A percentile compares a stretch with the other conserved stretches of the same genome.
Evolutionary conservation across 2,888 invertebrate genomes (phyloP).

Genomic region (Synergus japonicus): DNA sequence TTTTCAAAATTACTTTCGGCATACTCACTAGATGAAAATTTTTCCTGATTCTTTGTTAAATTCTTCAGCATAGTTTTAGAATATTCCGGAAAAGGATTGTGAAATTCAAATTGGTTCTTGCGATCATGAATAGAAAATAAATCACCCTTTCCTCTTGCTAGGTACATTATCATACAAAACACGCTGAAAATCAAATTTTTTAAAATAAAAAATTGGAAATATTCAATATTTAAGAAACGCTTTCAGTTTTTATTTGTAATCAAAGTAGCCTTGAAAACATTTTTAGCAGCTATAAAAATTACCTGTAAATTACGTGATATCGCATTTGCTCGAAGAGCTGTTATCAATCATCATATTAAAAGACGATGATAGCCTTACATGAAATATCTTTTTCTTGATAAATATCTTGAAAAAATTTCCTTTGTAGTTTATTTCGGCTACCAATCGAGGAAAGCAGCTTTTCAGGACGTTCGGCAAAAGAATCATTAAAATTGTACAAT

Average conservation of each 20-base stretch:
- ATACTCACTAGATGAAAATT: not conserved
- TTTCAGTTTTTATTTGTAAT: not conserved
- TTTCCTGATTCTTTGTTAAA: not conserved
- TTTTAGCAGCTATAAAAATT: conserved; percentile 3
- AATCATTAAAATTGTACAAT: conserved; percentile 5
- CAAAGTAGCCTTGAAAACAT: not conserved
- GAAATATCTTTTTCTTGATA: not conserved
- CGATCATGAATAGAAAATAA: not conserved
- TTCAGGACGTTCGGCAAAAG: not conserved
- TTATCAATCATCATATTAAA: conserved; percentile 61
- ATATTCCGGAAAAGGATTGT: not conserved
- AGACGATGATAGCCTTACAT: conserved; percentile 37
- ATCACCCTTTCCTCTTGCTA: conserved; percentile 26
- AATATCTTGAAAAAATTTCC: not conserved
- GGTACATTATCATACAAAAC: conserved; percentile 29
- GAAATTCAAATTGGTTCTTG: not conserved
- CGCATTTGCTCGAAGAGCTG: conserved; percentile 60
- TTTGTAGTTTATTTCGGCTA: not conserved
- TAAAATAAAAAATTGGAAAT: not conserved
- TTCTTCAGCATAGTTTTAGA: not conserved
- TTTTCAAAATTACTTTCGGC: conserved; percentile 8
- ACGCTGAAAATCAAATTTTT: conserved; percentile 27
- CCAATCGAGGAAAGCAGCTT: not conserved
- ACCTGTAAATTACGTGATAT: conserved; percentile 65
- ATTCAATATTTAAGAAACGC: not conserved